Conservation (phyloP, 2,797 vertebrate species). For the Gastrophryne carolinensis region DNA sequence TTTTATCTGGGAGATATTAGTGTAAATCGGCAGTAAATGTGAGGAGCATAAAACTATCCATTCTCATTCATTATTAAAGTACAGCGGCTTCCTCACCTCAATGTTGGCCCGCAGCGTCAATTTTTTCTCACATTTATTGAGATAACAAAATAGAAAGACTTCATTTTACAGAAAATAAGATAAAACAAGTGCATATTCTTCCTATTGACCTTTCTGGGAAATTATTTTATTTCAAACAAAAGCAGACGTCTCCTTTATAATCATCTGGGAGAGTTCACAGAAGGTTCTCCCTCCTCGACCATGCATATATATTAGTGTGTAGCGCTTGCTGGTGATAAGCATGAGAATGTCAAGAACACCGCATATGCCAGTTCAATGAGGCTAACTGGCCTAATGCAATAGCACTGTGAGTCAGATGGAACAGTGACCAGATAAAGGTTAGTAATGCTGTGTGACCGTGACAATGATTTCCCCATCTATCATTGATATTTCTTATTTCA, state of each 20-base stretch:
- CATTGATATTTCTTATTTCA: too few species aligned
- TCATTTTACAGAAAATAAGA: neutral
- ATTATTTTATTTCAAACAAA: constrained; percentile 2
- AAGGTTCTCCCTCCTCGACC: constrained; percentile 9
- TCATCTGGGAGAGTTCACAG: constrained; percentile 30
- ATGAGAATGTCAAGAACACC: neutral
- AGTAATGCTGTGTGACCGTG: neutral
- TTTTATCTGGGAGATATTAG: neutral
- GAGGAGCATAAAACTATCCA: neutral
- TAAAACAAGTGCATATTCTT: constrained; percentile 12
- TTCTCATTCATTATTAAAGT: neutral
- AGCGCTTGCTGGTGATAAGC: neutral
- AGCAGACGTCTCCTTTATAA: constrained; percentile 14
- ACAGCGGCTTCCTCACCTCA: neutral
- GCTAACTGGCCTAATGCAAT: constrained; percentile 35
- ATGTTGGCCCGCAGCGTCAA: neutral
- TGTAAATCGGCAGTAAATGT: neutral
- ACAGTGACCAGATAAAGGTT: constrained; percentile 17
- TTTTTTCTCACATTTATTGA: neutral
- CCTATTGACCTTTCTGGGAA: constrained; percentile 16
- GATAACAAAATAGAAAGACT: neutral
- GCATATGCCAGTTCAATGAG: constrained; percentile 33
- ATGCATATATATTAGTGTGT: constrained; percentile 20
- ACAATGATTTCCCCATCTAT: too few species aligned
- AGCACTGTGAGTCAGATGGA: constrained; percentile 29